Base-by-base conservation (phyloP, 2,888 invertebrate species). In the Antheraea yamamai region DNA sequence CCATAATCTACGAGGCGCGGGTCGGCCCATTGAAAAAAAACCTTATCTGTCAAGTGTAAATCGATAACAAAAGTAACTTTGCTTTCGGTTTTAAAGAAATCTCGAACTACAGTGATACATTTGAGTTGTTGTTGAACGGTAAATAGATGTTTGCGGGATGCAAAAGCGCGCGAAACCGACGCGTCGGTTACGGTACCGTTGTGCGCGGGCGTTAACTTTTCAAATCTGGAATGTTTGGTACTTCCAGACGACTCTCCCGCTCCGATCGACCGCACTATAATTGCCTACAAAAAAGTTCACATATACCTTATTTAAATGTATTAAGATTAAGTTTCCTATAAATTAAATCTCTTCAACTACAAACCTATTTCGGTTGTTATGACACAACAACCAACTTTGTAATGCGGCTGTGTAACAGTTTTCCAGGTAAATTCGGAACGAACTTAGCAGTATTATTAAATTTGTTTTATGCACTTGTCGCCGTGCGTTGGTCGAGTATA, bases 181-280 rank as follows among this genome's bases (percentile, higher is more conserved):
- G 80, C 81, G 87, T 83, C 89, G 85, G 90, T 90, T 90, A 89
- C 81, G 80, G 84, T 91, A 89, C 90, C 90, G 90, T 90, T 89
- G 79, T 76, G 70, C 70, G 70, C 70, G 86, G 80, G 82, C 87
- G 87, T 81, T 83, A 81, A 80, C 81, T 79, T 82, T 83, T 83
- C 82, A 83, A 83, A 77, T 74, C 75, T 76, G 76, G 76, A 76
- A 76, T 76, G 76, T 76, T 76, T 76, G 74, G 75, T 75, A 76
- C 75, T 76, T 77, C 75, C 75, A 74, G 75, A 73, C 75, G 73
- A 73, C 75, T 75, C 75, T 75, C 75, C 77, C 72, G 75, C 74
- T 72, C 35, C 61, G 75, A 51, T 55, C 14, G 30, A 47, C 73
- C 71, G 64, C n/a, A 39, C 4, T 47, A 64, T 20, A 55, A 6